Evolutionary conservation across 2,797 vertebrate species (phyloP).

Genomic region (Delichon dasypus): DNA sequence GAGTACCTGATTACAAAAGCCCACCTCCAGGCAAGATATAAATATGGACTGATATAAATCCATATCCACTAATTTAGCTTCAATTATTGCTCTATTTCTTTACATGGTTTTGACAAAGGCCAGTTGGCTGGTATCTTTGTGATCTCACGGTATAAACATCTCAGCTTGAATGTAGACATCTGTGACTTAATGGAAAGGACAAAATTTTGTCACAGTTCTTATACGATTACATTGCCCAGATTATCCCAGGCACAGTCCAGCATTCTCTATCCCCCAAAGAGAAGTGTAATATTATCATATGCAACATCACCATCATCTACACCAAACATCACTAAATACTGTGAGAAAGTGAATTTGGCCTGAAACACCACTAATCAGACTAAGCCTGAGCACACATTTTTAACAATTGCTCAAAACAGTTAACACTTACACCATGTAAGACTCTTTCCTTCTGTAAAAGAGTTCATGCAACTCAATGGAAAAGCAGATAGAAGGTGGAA

Average conservation of each 20-base stretch:
- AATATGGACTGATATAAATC: neutral
- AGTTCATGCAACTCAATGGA: neutral
- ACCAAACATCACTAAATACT: neutral
- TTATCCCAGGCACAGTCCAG: neutral
- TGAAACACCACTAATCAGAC: neutral
- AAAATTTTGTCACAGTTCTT: neutral
- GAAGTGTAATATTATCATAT: neutral
- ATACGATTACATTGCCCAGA: neutral
- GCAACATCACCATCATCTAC: neutral
- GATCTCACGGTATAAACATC: neutral
- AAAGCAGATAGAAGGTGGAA: neutral
- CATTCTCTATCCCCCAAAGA: neutral
- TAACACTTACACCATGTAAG: neutral
- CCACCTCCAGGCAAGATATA: neutral
- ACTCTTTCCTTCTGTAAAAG: neutral
- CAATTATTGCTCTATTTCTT: neutral
- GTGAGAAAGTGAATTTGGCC: neutral
- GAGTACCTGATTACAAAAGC: neutral
- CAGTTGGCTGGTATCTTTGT: neutral
- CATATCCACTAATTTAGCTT: neutral
- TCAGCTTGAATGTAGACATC: neutral
- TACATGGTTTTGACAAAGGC: neutral
- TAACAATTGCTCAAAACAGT: neutral
- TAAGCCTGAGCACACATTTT: neutral
- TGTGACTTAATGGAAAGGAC: neutral